Conservation (phyloP, 1,140 invertebrate species). For the Drosophila neocordata region DNA sequence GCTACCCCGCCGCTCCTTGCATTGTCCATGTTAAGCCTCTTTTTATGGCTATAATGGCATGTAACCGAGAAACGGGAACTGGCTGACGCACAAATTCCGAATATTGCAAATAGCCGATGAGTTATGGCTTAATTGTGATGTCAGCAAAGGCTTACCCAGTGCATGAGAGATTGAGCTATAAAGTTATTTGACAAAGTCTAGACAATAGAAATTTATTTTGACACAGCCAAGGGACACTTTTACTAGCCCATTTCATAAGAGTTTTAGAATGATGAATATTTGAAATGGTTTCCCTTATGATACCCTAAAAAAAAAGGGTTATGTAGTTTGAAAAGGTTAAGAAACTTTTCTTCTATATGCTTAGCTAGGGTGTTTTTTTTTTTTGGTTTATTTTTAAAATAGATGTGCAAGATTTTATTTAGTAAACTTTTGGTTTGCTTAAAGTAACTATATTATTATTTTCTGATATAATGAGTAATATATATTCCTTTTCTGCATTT, state of each 20-base stretch:
- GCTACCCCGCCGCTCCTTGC: slow-evolving; percentile 15
- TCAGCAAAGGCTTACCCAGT: slow-evolving; percentile 31
- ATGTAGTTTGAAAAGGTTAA: no score
- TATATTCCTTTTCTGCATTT: slow-evolving; percentile 25
- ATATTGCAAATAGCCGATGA: slow-evolving; percentile 45
- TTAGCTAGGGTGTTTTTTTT: no score
- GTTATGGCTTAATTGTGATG: slow-evolving; percentile 74
- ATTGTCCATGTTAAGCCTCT: slow-evolving; percentile 38
- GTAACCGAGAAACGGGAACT: slow-evolving; percentile 53
- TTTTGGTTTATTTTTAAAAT: no score
- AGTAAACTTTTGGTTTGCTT: no score
- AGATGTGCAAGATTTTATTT: no score
- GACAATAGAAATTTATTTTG: slow-evolving; percentile 4
- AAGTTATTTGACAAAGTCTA: slow-evolving; percentile 40
- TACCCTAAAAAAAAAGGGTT: no score
- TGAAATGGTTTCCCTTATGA: no score
- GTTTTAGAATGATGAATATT: neutral
- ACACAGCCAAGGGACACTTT: neutral
- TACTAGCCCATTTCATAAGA: neutral
- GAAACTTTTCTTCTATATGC: no score
- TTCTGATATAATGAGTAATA: neutral
- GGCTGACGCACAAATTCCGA: slow-evolving; percentile 53
- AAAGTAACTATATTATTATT: no score
- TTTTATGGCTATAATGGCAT: slow-evolving; percentile 67
- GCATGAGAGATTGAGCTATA: slow-evolving; percentile 16